Base-by-base conservation (phyloP, 1,140 invertebrate genomes). In the Listronotus bonariensis region DNA sequence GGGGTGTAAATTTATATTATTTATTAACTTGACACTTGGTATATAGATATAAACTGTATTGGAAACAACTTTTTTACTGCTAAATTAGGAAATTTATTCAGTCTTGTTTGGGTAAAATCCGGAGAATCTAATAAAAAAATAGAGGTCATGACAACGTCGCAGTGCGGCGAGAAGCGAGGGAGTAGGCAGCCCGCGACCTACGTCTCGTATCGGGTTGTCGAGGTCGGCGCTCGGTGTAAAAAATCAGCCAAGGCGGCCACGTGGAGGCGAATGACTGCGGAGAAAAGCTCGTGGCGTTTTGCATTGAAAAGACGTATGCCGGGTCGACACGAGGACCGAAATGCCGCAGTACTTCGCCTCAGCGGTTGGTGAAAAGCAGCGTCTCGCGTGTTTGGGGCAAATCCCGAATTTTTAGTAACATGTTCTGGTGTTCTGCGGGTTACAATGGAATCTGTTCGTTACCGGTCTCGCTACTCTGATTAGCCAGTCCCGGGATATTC, bases 201-300 rank as follows among this genome's bases (percentile, higher is more conserved):
- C 77, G 72, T 73, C 75, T 76, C 75, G 72, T 76, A 73, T 65
- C 68, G 70, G 70, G 76, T 80, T 80, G 78, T 72, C 76, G 78
- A 80, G 79, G 78, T 80, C 79, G 78, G 75, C 74, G 77, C 73
- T 78, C 77, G 73, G 74, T 72, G 70, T 68, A 72, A 77, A 77
- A 77, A 77, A 74, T 61, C 68, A 67, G 56, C 59, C 56, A 63
- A 66, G 57, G 70, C 58, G 60, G 70, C 68, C 79, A 79, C 79
- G 79, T 80, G 79, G 78, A 76, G 79, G 79, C 78, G 72, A 74
- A 63, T 71, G 71, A 80, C 78, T 75, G 69, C 48, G 77, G 69
- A 45, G 57, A 48, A 38, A 40, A 32, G 63, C 74, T 72, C 73
- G 72, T 76, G 76, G 65, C 58, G 45, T 56, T 52, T 38, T 48